Conservation (phyloP, 2,113 vertebrate species). For the Campylomormyrus numenius region DNA sequence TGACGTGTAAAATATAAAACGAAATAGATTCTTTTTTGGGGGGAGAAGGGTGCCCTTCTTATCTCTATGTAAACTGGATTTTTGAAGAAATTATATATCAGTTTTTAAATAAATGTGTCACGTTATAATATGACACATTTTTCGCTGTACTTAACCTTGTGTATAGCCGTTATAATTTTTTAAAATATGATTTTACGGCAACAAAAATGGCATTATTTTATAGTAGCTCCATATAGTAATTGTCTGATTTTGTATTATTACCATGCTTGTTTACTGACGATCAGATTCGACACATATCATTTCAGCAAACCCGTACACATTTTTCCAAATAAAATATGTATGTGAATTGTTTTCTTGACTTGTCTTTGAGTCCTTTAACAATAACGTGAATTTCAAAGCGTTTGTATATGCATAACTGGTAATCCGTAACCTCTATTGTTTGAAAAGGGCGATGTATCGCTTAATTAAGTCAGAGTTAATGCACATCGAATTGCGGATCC, state of each 20-base stretch:
- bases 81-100: neutral
- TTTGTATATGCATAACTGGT: neutral
- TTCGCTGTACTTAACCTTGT: neutral
- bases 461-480: neutral
- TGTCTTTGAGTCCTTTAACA: neutral
- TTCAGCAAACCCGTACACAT: neutral
- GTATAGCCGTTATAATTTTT: neutral
- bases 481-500: neutral
- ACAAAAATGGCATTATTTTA: neutral
- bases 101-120: neutral
- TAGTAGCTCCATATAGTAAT: neutral
- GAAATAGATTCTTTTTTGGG: neutral
- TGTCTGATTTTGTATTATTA: neutral
- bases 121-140: neutral
- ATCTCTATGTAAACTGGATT: neutral
- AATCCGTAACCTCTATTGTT: neutral
- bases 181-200: neutral
- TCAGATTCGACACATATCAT: neutral
- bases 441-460: neutral
- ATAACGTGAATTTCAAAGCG: neutral
- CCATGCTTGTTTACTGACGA: neutral
- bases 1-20: neutral
- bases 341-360: neutral
- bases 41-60: neutral
- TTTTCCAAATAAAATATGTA: neutral